Conservation (phyloP, 2,797 vertebrate species). For the Liparis tanakae region DNA sequence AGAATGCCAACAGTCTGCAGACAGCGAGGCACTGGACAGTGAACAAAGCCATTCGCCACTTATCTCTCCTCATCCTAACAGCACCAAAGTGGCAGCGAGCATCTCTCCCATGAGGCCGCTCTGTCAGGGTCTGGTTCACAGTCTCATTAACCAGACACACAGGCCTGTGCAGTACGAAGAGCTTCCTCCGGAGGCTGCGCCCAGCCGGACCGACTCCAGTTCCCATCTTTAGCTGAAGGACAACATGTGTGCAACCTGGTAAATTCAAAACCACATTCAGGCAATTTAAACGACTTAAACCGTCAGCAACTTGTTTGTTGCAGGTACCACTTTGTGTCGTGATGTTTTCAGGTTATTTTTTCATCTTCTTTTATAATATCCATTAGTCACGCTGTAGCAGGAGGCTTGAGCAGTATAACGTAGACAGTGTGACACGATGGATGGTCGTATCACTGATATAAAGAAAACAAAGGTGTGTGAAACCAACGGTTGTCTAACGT, state of each 20-base stretch:
- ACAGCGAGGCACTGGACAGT: constrained; percentile 7
- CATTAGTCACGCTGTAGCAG: background rate
- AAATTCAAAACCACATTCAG: background rate
- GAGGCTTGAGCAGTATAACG: background rate
- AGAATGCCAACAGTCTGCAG: constrained; percentile 11
- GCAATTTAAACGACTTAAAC: background rate
- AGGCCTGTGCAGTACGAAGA: constrained; percentile 35
- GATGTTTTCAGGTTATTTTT: background rate
- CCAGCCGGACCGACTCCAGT: background rate
- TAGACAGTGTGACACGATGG: background rate
- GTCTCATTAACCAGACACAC: constrained; percentile 47
- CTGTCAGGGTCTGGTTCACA: constrained; percentile 31
- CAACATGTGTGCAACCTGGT: background rate
- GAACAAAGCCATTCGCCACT: constrained; percentile 33
- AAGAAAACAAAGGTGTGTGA: background rate
- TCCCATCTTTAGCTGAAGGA: constrained; percentile 23
- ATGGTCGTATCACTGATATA: background rate
- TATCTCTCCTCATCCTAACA: constrained; percentile 56
- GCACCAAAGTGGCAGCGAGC: constrained; percentile 30
- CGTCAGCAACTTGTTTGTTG: background rate
- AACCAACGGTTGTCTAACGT: background rate
- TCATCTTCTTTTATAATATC: background rate
- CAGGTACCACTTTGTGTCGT: background rate
- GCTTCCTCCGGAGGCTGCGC: constrained; percentile 27
- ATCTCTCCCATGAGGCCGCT: constrained; percentile 36